Conservation (phyloP, 2,797 vertebrate genomes). For the Anguilla marmorata region DNA sequence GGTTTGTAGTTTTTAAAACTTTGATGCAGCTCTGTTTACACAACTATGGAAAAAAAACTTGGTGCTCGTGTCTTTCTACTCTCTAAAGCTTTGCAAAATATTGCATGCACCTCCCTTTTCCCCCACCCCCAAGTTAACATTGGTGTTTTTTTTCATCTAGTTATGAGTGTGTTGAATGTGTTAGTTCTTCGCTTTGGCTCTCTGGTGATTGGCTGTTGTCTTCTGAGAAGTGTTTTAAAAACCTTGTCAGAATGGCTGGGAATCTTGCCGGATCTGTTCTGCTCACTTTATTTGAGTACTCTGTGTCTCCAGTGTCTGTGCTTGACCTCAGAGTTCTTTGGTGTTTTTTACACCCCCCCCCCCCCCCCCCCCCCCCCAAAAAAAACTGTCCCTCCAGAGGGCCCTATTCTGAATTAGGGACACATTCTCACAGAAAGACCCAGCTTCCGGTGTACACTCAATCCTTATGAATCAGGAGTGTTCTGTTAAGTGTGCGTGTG, state of each 20-base stretch:
- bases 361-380: slow-evolving; percentile 26
- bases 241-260: slow-evolving; percentile 10
- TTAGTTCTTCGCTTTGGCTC: slow-evolving; percentile 4
- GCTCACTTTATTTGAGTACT: slow-evolving; percentile 31
- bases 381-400: slow-evolving; percentile 50
- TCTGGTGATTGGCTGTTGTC: background rate
- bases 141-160: background rate
- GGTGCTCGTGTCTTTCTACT: background rate
- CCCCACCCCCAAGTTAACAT: background rate
- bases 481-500: background rate
- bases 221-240: slow-evolving; percentile 21
- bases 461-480: background rate
- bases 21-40: background rate
- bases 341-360: slow-evolving; percentile 40
- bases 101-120: background rate
- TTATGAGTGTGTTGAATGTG: background rate
- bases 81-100: slow-evolving; percentile 10
- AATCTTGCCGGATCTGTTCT: slow-evolving; percentile 6
- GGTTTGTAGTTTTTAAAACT: slow-evolving; percentile 23
- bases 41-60: background rate
- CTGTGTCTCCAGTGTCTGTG: slow-evolving; percentile 50
- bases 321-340: slow-evolving; percentile 40
- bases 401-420: slow-evolving; percentile 68
- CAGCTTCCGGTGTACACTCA: slow-evolving; percentile 16
- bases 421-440: slow-evolving; percentile 28